Base-by-base conservation (phyloP, 2,797 vertebrate species). In the Eupleurogrammus muticus region DNA sequence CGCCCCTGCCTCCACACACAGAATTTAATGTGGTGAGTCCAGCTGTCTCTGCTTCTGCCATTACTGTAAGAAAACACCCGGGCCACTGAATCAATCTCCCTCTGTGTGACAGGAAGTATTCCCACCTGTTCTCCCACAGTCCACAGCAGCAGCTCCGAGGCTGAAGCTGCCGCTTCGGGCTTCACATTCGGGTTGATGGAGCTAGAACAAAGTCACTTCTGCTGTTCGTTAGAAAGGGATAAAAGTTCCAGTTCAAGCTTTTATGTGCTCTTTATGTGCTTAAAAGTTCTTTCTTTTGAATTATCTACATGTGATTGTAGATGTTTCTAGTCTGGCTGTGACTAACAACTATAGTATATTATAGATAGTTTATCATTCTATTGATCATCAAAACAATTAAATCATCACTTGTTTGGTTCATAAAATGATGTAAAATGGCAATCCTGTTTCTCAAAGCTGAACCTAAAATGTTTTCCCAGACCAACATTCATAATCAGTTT, bases 71-170 rank as follows among this genome's bases (percentile, higher is more conserved):
- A 86, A 87, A 94, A 94, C 83, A 92, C 93, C 82, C 66, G 54
- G 68, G 74, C 87, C 86, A 34, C 83, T 81, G 87, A 90, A 94
- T 95, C 94, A 94, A 94, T 95, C 94, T 93, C 86, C 44, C 67
- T 74, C 72, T 61, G 85, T 79, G 55, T 93, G 94, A 94, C 94
- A 93, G 90, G 77, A 91, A 89, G 89, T 93, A 94, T 94, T 92
- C 68, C 92, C 94, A 94, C 94, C 94, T 95, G 94, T 94, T 94
- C 86, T 82, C 83, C 86, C 88, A 89, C 79, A 78, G 77, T 87
- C 88, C 77, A 50, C 79, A 76, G 28, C 78, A 62, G 69, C 75
- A 36, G 73, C 84, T 64, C 64, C 24, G 81, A 28, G 66, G 46
- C 73, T 28, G 52, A 35, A 57, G 52, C 49, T n/a, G 38, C 14